Percentiles rank a stretch among this genome's conserved stretches.
phyloP scores from a whole-genome alignment of 2,113 vertebrate genomes.

The Notarius quadriscutis region DNA sequence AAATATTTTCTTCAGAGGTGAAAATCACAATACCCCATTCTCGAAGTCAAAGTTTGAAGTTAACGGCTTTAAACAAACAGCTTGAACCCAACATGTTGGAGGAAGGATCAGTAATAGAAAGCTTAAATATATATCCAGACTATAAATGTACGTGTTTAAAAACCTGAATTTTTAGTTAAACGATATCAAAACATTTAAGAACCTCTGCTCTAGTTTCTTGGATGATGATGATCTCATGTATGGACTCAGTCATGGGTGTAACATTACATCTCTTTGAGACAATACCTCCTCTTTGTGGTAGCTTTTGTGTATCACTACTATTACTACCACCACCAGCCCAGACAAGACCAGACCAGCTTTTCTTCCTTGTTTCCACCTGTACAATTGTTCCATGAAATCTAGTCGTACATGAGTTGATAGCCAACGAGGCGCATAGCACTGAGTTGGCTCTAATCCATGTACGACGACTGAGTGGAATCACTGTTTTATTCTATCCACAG shows the following conservation, averaged over 20 bases:
- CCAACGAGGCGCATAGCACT: too few relatives aligned
- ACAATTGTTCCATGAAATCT: too few relatives aligned
- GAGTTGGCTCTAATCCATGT: too few relatives aligned
- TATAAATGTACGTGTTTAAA: not conserved
- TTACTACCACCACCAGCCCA: not conserved
- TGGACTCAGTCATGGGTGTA: not conserved
- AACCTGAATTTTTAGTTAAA: too few relatives aligned
- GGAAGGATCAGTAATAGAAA: not conserved
- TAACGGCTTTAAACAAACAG: not conserved
- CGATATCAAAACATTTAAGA: too few relatives aligned
- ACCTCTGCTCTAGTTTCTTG: not conserved
- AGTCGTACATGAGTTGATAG: too few relatives aligned
- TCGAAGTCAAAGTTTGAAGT: too few relatives aligned
- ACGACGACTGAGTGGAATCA: too few relatives aligned
- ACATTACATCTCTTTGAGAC: not conserved
- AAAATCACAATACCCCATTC: not conserved
- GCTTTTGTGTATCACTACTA: not conserved
- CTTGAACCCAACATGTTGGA: not conserved
- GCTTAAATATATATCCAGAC: not conserved
- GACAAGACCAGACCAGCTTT: not conserved
- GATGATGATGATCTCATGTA: not conserved
- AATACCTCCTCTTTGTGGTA: conserved; percentile 29
- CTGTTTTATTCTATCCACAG: too few relatives aligned
- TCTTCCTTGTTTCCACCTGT: not conserved
- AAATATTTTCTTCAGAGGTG: not conserved